These are phyloP conservation scores for Cepaea hortensis DNA, from an alignment of 2,888 invertebrate genomes.

Conservation along the genomic window DNA sequence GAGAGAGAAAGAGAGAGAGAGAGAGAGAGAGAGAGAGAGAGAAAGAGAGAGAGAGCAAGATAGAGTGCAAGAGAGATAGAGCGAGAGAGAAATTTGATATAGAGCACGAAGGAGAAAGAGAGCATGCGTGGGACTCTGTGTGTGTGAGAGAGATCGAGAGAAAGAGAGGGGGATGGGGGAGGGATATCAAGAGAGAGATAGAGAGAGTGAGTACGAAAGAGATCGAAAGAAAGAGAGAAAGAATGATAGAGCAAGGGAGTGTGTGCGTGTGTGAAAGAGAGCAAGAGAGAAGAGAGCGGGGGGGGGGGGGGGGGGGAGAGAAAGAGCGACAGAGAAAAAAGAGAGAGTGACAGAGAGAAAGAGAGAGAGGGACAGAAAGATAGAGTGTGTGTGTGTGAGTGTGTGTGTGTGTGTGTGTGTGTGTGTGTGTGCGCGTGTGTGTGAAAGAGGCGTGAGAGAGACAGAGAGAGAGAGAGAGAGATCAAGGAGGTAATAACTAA, in stretches of 20 bases:
- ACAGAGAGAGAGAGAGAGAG: too few species aligned
- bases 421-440: too few species aligned
- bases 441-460: too few species aligned
- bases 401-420: not conserved
- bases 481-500: not conserved
- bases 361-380: not conserved
- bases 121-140: not conserved
- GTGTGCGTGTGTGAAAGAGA: too few species aligned
- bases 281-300: not conserved
- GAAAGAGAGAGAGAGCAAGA: too few species aligned
- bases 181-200: not conserved
- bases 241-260: not conserved
- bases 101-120: not conserved
- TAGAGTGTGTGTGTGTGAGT: too few species aligned
- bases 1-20: too few species aligned
- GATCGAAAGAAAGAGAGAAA: not conserved
- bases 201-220: not conserved
- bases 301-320: not conserved
- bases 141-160: not conserved
- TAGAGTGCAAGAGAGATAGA: not conserved
- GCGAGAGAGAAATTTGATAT: too few species aligned
- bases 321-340: not conserved
- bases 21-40: too few species aligned
- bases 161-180: not conserved
- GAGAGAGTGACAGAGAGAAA: conserved; percentile 14